phyloP scores from a whole-genome alignment of 2,888 invertebrate species.

The Ligdia adustata region DNA sequence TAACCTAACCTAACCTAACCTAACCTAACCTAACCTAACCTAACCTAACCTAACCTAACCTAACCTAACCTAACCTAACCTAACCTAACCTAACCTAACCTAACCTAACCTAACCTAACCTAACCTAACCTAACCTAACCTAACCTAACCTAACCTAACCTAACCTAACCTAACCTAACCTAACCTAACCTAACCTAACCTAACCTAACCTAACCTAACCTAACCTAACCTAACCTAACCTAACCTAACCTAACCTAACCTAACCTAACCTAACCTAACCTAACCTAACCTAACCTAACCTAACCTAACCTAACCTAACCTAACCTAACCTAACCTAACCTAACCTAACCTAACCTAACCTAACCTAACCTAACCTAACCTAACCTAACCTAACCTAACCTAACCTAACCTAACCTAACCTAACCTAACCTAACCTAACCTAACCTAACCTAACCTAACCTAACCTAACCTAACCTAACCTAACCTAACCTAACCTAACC shows the following conservation, averaged over 20 bases:
- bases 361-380: conserved; percentile 10
- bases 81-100: conserved; percentile 19
- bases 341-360: conserved; percentile 8
- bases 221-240: conserved; percentile 24
- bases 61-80: conserved; percentile 14
- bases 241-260: conserved; percentile 19
- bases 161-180: conserved; percentile 24
- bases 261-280: conserved; percentile 20
- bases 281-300: conserved; percentile 29
- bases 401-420: conserved; percentile 24
- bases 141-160: conserved; percentile 20
- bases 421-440: conserved; percentile 18
- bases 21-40: conserved; percentile 12
- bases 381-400: conserved; percentile 27
- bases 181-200: conserved; percentile 24
- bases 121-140: conserved; percentile 21
- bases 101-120: conserved; percentile 24
- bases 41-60: conserved; percentile 9
- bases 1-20: conserved; percentile 24
- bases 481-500: conserved; percentile 31
- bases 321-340: conserved; percentile 26
- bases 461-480: conserved; percentile 20
- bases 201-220: conserved; percentile 24
- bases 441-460: conserved; percentile 14
- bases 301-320: conserved; percentile 23